Evolutionary conservation across 2,797 vertebrate genomes (phyloP).

Genomic region (Acomys russatus): DNA sequence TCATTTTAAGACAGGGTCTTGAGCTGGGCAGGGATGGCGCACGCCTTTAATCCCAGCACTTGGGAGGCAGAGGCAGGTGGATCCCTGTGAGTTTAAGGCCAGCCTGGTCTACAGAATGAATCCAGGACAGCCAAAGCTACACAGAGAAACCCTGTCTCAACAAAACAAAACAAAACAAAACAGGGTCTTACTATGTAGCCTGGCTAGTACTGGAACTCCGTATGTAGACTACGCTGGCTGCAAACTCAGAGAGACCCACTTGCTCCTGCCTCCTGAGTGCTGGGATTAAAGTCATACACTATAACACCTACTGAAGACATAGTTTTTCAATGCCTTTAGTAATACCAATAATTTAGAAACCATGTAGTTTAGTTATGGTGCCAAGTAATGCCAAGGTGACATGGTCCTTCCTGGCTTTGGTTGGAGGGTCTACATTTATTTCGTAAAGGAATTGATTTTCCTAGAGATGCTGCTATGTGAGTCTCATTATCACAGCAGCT

Average conservation of each 20-base stretch:
- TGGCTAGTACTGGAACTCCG: background rate
- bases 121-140: too few relatives aligned
- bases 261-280: background rate
- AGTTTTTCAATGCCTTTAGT: conserved; percentile 16
- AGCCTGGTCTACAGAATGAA: too few relatives aligned
- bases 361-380: background rate
- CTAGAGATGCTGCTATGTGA: background rate
- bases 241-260: background rate
- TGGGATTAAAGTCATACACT: background rate
- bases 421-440: conserved; percentile 4
- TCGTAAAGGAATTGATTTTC: conserved; percentile 34
- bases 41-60: too few relatives aligned
- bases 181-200: background rate
- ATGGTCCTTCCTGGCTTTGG: background rate
- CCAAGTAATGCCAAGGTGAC: conserved; percentile 16
- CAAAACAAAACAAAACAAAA: background rate
- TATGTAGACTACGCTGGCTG: background rate
- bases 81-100: too few relatives aligned
- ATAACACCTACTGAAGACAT: background rate
- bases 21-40: too few relatives aligned
- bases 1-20: background rate
- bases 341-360: background rate
- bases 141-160: too few relatives aligned
- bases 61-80: too few relatives aligned
- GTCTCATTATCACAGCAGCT: background rate